A percentile compares a stretch with the other conserved stretches of the same genome.
Evolutionary conservation across 2,113 vertebrate species (phyloP).

Genomic region (Ailuropoda melanoleuca): DNA sequence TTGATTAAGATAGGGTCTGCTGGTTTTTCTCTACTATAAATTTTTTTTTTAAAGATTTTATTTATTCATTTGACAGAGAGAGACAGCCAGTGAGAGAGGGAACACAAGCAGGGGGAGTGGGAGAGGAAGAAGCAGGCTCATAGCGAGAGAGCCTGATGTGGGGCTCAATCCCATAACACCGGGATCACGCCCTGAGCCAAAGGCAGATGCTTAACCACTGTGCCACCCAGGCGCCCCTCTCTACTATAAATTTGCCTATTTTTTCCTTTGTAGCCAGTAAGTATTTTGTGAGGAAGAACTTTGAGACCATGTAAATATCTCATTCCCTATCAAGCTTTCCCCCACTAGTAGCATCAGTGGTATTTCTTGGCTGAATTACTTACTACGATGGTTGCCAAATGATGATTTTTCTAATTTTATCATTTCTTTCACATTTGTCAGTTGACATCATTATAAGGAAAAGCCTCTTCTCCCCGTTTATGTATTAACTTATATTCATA

Average conservation of each 20-base stretch:
- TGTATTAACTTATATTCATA: background rate
- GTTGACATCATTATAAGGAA: background rate
- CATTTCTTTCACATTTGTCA: background rate
- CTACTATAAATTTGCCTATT: background rate
- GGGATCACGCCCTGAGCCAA: too few relatives aligned
- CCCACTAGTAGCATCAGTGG: background rate
- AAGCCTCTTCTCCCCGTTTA: background rate
- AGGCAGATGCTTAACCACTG: too few relatives aligned
- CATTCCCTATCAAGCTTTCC: background rate
- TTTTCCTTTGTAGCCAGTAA: background rate
- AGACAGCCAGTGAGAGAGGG: too few relatives aligned
- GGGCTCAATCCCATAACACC: too few relatives aligned
- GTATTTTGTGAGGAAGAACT: background rate
- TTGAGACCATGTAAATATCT: background rate
- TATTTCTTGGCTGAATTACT: background rate
- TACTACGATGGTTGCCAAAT: background rate
- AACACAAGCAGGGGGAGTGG: too few relatives aligned
- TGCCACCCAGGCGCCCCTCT: too few relatives aligned
- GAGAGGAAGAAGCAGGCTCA: too few relatives aligned
- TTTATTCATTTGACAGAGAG: too few relatives aligned
- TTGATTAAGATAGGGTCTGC: background rate
- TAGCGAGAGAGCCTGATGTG: too few relatives aligned
- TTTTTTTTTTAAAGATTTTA: too few relatives aligned
- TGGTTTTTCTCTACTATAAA: background rate
- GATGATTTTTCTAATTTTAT: background rate